These are phyloP conservation scores for Gortyna flavago DNA, from an alignment of 2,888 invertebrate species.

Conservation along the genomic window DNA sequence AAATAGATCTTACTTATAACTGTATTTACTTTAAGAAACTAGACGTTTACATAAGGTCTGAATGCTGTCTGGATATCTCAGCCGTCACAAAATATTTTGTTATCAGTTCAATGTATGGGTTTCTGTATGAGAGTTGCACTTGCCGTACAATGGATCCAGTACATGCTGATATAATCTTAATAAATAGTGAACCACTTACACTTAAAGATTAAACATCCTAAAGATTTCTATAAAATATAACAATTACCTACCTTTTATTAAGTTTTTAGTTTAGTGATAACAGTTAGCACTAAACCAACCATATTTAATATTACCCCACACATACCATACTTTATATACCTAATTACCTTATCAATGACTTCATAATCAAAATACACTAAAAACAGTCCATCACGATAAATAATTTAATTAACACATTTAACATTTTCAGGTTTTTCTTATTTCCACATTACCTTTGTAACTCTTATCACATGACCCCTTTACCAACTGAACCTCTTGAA, in stretches of 20 bases:
- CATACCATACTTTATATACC: neutral
- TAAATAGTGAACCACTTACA: neutral
- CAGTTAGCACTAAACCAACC: neutral
- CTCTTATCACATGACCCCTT: slow-evolving; percentile 88
- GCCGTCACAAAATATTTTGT: neutral
- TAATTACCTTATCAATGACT: neutral
- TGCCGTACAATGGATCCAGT: neutral
- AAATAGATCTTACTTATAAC: neutral
- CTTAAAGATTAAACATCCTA: too few species aligned
- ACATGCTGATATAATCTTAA: neutral
- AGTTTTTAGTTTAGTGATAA: neutral
- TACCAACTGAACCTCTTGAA: slow-evolving; percentile 73
- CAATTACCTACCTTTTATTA: too few species aligned
- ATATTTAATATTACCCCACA: neutral
- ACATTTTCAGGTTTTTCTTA: slow-evolving; percentile 74
- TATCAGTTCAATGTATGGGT: neutral
- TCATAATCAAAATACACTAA: neutral
- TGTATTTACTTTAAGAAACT: neutral
- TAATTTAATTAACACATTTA: slow-evolving; percentile 37
- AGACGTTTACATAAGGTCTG: neutral
- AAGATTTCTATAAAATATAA: neutral
- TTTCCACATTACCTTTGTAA: slow-evolving; percentile 82
- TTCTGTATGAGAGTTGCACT: neutral
- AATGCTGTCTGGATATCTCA: slow-evolving; percentile 1
- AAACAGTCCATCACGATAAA: neutral